These are phyloP conservation scores for Agonum fuliginosum DNA, from an alignment of 2,888 invertebrate species.

Conservation along the genomic window DNA sequence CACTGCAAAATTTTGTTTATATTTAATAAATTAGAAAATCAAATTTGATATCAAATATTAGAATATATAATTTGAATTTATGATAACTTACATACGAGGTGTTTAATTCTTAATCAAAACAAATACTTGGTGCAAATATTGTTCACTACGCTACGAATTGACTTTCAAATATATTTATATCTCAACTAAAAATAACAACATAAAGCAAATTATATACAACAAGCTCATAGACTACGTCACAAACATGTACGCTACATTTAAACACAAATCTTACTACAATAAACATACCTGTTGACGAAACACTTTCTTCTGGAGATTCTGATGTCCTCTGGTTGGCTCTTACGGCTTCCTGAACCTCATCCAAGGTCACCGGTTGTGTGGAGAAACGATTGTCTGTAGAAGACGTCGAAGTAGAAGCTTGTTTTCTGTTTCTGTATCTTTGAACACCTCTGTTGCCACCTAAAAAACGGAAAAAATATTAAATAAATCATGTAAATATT, in stretches of 20 bases:
- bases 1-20: no score
- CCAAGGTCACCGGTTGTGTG: constrained; percentile 84
- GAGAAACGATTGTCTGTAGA: constrained; percentile 73
- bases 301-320: constrained; percentile 4
- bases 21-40: no score
- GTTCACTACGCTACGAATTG: not conserved
- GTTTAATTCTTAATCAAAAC: no score
- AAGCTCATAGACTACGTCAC: not conserved
- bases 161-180: constrained; percentile 10
- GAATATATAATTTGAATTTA: no score
- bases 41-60: no score
- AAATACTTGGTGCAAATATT: constrained; percentile 3
- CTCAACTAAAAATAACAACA: not conserved
- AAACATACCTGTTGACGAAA: constrained; percentile 45
- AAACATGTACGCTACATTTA: not conserved
- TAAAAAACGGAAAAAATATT: constrained; percentile 6
- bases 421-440: constrained; percentile 64
- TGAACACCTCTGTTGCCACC: constrained; percentile 66
- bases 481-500: constrained; percentile 26
- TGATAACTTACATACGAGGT: no score
- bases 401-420: constrained; percentile 19
- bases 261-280: not conserved
- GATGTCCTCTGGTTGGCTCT: constrained; percentile 63
- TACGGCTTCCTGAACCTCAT: constrained; percentile 77
- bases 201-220: not conserved